Evolutionary conservation across 1,140 invertebrate species (phyloP).

Genomic region (Lordiphosa mommai): DNA sequence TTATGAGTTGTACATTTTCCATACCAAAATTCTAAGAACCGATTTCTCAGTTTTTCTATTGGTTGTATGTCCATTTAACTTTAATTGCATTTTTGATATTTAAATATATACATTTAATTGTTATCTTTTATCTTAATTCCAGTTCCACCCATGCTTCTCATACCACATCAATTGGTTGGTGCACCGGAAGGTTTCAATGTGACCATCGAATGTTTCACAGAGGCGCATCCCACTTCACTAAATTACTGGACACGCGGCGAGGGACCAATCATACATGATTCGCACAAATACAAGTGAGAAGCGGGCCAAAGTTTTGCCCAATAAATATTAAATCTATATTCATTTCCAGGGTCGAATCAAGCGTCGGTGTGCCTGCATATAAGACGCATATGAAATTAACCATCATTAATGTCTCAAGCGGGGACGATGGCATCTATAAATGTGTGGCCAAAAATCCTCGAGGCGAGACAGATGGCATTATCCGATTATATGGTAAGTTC

Average conservation of each 20-base stretch:
- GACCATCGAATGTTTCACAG: conserved; percentile 92
- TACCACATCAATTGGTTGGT: conserved; percentile 84
- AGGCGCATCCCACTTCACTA: conserved; percentile 93
- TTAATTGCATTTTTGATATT: too few relatives aligned
- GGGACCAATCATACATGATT: conserved; percentile 93
- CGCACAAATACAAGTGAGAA: conserved; percentile 86
- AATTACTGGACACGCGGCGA: conserved; percentile 95
- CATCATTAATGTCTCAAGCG: conserved; percentile 86
- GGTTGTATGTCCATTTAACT: too few relatives aligned
- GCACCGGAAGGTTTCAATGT: conserved; percentile 89
- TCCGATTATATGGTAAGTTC: conserved; percentile 92
- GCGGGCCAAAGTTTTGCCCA: neutral
- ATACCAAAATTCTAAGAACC: too few relatives aligned
- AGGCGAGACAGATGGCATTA: conserved; percentile 94
- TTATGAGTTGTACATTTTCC: too few relatives aligned
- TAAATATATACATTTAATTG: too few relatives aligned
- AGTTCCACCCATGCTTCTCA: conserved; percentile 79
- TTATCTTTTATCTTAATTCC: neutral
- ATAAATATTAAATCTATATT: neutral
- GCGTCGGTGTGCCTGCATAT: conserved; percentile 85
- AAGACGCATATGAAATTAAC: conserved; percentile 92
- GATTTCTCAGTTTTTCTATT: too few relatives aligned
- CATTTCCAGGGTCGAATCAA: conserved; percentile 82
- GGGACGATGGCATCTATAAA: conserved; percentile 93
- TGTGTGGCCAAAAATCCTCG: conserved; percentile 94